phyloP scores from a whole-genome alignment of 2,113 vertebrate genomes.

The Peucedramus taeniatus region DNA sequence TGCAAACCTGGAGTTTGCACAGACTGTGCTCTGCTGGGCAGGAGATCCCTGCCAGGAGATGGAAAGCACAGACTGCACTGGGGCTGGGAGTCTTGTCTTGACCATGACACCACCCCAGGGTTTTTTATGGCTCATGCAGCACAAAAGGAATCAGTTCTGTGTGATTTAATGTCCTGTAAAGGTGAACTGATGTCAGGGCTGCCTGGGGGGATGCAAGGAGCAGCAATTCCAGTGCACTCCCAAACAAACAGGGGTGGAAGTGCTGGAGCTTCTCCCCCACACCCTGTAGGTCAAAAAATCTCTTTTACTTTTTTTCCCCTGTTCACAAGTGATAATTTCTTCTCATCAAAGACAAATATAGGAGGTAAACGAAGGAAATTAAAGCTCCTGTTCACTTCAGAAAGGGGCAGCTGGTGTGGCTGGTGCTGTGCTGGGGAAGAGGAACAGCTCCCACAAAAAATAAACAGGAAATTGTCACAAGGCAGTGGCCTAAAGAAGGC shows the following conservation, averaged over 20 bases:
- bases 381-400: fast-evolving
- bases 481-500: background rate
- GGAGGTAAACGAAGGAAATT: background rate
- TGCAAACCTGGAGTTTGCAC: too few relatives aligned
- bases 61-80: background rate
- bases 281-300: background rate
- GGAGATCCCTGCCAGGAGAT: too few relatives aligned
- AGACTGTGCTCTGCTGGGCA: too few relatives aligned
- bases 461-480: fast-evolving
- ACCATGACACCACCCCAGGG: fast-evolving
- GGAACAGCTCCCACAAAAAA: background rate
- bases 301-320: background rate
- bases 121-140: background rate
- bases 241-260: background rate
- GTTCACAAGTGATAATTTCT: background rate
- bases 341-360: fast-evolving
- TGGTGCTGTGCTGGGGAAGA: background rate
- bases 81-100: background rate
- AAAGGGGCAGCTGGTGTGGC: background rate
- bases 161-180: fast-evolving
- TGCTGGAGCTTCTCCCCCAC: background rate
- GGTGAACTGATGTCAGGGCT: background rate
- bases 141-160: background rate
- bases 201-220: background rate
- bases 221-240: background rate